Base-by-base conservation (phyloP, 2,113 vertebrate genomes). In the Calidris pygmaea region DNA sequence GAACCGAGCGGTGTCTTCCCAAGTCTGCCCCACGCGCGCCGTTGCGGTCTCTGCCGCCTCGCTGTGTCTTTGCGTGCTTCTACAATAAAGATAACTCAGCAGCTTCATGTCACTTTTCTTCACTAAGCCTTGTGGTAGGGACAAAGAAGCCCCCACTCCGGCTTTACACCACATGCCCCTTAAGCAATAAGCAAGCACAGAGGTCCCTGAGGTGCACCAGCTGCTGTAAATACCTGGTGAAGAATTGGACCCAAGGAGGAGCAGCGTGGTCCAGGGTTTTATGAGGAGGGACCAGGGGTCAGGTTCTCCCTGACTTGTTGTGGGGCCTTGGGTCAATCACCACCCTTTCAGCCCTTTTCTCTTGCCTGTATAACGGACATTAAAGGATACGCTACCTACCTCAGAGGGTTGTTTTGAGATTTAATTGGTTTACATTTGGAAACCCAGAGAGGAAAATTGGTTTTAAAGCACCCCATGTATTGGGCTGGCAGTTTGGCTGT, bases 21-120 rank as follows among this genome's bases (percentile, higher is more conserved):
- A 81, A 80, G 50, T 72, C 29, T 75, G 62, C 81, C 89, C 86
- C 14, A 11, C 3, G 2, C 1, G 0, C 27, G 48, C 41, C 4
- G 1, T 73, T 58, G 75, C 3, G 4, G 89, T 63, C 72, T 85
- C 70, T 59, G 82, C 85, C 0, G 0, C 73, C 39, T 94, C 2
- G 3, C 93, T 94, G 93, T 90, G 84, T 82, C 85, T 83, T 91
- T 68, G 13, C 2, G 7, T 82, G 93, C 89, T 96, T 97, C 70
- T 96, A 82, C 92, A 97, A 95, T 97, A 96, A 97, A 97, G 87
- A 72, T 89, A 96, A 95, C 72, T 86, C 96, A 81, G 48, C 95
- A 86, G 89, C 75, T 78, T 80, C 85, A 89, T 94, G 92, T 88
- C 60, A 32, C 91, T 96, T 43, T 66, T 95, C 89, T 96, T 95